These are phyloP conservation scores for Ctenochaetus hawaiiensis DNA, from an alignment of 2,797 vertebrate species.

Conservation along the genomic window DNA sequence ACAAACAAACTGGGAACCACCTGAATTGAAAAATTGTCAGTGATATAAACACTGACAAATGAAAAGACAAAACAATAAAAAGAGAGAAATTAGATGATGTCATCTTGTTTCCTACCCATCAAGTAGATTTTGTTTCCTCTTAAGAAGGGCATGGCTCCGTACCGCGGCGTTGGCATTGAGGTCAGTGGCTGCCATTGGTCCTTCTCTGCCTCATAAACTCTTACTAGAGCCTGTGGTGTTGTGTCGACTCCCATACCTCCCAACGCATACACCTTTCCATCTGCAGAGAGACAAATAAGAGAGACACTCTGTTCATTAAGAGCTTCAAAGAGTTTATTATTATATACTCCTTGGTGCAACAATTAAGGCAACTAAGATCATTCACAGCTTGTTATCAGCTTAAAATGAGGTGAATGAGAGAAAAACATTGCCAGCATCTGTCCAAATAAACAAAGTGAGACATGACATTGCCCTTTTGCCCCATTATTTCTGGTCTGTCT, in stretches of 20 bases:
- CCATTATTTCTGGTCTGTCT: not conserved
- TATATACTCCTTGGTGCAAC: not conserved
- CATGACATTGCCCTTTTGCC: slow-evolving; percentile 2
- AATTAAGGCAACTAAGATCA: not conserved
- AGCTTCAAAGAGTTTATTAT: slow-evolving; percentile 2
- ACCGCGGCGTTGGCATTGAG: slow-evolving; percentile 97
- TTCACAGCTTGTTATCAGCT: not conserved
- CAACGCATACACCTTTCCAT: slow-evolving; percentile 91
- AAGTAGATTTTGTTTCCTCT: slow-evolving; percentile 94
- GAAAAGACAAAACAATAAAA: not conserved
- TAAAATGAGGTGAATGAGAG: not conserved
- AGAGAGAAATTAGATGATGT: not conserved
- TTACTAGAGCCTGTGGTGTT: slow-evolving; percentile 92
- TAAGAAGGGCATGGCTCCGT: slow-evolving; percentile 92
- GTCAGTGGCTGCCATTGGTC: slow-evolving; percentile 93
- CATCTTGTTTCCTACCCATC: slow-evolving; percentile 87
- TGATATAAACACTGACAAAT: not conserved
- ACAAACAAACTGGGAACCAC: not conserved
- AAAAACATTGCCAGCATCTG: slow-evolving; percentile 16
- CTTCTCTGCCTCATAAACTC: slow-evolving; percentile 91
- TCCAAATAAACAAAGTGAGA: slow-evolving; percentile 14
- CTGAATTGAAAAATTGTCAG: not conserved
- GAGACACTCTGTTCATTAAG: not conserved
- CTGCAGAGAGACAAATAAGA: slow-evolving; percentile 78
- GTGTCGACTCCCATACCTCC: slow-evolving; percentile 97